Base-by-base conservation (phyloP, 2,113 vertebrate genomes). In the Sceloporus undulatus region DNA sequence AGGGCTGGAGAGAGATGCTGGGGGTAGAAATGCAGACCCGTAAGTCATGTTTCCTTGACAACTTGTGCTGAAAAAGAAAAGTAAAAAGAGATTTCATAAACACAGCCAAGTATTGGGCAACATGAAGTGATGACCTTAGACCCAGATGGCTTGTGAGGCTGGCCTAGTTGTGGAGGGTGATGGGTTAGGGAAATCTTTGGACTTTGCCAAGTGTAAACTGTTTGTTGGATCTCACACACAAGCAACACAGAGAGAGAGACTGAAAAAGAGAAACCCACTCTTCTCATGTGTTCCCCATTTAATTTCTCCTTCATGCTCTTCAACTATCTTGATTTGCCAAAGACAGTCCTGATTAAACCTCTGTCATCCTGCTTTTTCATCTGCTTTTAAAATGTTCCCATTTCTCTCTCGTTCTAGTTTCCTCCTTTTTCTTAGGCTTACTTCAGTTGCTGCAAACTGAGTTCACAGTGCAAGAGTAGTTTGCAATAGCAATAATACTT, bases 31-130 rank as follows among this genome's bases (percentile, higher is more conserved):
- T 82, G 86, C 73, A 90, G 77, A 89, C 92, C 94, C 90, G 84
- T 9, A 0, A 94, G 92, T 90, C 92, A 93, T 38, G 94, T 96
- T 94, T 95, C 95, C 95, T 91, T 96, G 93, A 91, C 95, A 94
- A 96, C 95, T 90, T 66, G 89, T 89, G 85, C 56, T 73, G 85
- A 80, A 94, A 92, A 92, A 89, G 91, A 89, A 91, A 93, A 79
- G 89, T 91, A 91, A 91, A 94, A 91, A 95, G 89, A 86, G 90
- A 75, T 93, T 91, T 90, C n/a, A 1, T 80, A 92, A 93, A 87
- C 68, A 91, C 80, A 71, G 74, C 0, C 66, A 48, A 73, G 74
- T 48, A 83, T 87, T 71, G 56, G 86, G 89, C 73, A 2, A 25
- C 14, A 10, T 27, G 87, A 87, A 92, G 2, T 14, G 87, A 48